Evolutionary conservation across 2,113 vertebrate genomes (phyloP).

Genomic region (Saccopteryx leptura): DNA sequence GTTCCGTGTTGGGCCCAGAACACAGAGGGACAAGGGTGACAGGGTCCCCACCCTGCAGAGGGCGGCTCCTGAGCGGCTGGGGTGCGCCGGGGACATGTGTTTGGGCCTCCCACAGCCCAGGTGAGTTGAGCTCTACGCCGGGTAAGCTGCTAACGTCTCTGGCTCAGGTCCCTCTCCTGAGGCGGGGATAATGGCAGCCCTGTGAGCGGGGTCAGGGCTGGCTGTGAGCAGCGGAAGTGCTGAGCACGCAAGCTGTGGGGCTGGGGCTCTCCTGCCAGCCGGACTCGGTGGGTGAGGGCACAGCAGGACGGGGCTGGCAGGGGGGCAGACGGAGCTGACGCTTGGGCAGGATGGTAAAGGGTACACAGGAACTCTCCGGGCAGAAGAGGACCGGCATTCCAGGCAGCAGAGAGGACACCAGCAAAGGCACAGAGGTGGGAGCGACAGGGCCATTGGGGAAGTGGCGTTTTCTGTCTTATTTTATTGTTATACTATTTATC

Average conservation of each 20-base stretch:
- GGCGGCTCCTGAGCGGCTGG: background rate
- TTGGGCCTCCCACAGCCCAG: background rate
- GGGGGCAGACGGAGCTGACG: background rate
- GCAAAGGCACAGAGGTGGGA: background rate
- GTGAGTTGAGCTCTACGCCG: background rate
- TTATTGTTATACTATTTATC: background rate
- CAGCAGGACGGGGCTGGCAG: background rate
- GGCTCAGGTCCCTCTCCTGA: background rate
- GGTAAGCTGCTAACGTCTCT: background rate
- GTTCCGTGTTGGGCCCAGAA: background rate
- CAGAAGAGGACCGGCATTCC: background rate
- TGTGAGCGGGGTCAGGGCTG: background rate
- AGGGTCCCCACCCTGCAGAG: background rate
- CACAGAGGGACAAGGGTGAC: background rate
- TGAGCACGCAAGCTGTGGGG: background rate
- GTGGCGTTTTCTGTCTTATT: background rate
- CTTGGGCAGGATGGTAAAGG: background rate
- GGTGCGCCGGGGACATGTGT: accelerated
- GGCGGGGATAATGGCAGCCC: background rate
- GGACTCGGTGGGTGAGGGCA: background rate
- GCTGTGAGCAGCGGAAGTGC: background rate
- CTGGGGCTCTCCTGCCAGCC: background rate
- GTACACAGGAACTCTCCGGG: background rate
- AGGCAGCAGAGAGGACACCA: background rate
- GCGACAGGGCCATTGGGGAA: background rate